Conservation (phyloP, 2,888 invertebrate species). For the Cyaniris semiargus region DNA sequence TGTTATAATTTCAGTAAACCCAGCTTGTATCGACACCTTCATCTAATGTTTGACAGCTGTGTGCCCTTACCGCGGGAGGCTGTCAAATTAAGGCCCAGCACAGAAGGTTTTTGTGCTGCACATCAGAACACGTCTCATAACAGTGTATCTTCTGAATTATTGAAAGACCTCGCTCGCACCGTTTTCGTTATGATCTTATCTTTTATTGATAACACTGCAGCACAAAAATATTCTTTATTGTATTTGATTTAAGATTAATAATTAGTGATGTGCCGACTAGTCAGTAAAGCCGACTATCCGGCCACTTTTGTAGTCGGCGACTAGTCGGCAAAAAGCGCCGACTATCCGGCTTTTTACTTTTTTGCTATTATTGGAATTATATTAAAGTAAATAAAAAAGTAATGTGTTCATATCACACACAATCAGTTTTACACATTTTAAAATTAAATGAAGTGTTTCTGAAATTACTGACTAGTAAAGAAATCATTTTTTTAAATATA, state of each 20-base stretch:
- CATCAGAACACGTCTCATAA: conserved; percentile 49
- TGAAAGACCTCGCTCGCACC: conserved; percentile 60
- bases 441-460: no score
- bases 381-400: no score
- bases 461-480: no score
- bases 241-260: conserved; percentile 33
- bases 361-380: no score
- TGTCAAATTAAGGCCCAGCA: conserved; percentile 13
- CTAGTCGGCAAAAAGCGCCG: no score
- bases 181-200: conserved; percentile 54
- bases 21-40: neutral
- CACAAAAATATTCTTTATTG: conserved; percentile 6
- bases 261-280: no score
- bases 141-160: conserved; percentile 63
- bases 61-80: neutral
- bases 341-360: no score
- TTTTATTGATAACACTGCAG: conserved; percentile 34
- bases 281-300: no score
- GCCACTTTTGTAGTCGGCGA: no score
- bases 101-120: conserved; percentile 37
- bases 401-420: no score
- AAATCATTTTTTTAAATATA: no score
- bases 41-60: neutral
- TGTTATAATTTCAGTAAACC: neutral
- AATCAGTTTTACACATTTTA: no score